phyloP scores from a whole-genome alignment of 2,113 vertebrate species.

The Osmerus eperlanus region DNA sequence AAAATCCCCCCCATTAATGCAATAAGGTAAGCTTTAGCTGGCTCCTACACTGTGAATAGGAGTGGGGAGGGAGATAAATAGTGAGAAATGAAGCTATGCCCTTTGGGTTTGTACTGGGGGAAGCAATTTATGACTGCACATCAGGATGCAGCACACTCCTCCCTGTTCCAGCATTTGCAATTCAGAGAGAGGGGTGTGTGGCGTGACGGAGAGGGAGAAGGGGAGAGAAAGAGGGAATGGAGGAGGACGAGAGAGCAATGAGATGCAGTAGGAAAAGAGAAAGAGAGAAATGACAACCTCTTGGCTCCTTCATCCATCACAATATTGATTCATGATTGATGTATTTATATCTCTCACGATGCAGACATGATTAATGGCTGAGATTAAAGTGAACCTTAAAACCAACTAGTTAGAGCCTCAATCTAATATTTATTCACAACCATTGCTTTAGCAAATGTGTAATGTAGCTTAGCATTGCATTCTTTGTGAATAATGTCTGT shows the following conservation, averaged over 20 bases:
- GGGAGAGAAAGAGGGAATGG: neutral
- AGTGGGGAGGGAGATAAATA: conserved; percentile 2
- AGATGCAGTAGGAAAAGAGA: neutral
- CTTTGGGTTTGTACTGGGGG: conserved; percentile 8
- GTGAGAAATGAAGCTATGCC: conserved; percentile 10
- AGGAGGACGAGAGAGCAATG: neutral
- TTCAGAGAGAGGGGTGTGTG: conserved; percentile 31
- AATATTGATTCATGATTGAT: conserved; percentile 51
- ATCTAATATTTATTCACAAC: neutral
- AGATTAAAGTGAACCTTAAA: conserved; percentile 53
- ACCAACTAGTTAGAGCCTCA: conserved; percentile 15
- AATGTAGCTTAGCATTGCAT: conserved; percentile 15
- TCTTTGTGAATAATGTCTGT: too few species aligned
- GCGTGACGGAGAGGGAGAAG: conserved; percentile 18
- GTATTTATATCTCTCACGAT: conserved; percentile 41
- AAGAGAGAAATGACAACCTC: conserved; percentile 36
- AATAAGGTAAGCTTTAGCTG: neutral
- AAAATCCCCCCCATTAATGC: conserved; percentile 20
- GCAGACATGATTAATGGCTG: conserved; percentile 60
- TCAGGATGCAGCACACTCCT: conserved; percentile 11
- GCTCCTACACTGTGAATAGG: neutral
- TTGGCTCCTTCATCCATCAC: conserved; percentile 58
- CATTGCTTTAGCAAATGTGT: conserved; percentile 35
- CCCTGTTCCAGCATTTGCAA: conserved; percentile 23
- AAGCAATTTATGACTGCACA: conserved; percentile 11